These are phyloP conservation scores for Agrotis exclamationis DNA, from an alignment of 2,888 invertebrate genomes.

Conservation along the genomic window DNA sequence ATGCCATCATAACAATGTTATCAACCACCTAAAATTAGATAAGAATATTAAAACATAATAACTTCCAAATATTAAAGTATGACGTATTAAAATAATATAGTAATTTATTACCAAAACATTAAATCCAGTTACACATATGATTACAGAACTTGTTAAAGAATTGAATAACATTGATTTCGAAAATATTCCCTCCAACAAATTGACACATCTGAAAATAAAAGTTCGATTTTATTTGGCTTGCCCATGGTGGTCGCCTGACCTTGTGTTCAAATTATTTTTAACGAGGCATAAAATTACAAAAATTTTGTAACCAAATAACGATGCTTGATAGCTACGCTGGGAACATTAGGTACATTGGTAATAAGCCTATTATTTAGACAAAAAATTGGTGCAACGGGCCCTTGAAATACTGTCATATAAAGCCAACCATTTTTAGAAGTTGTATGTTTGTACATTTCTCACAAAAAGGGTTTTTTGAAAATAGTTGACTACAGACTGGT, in stretches of 20 bases:
- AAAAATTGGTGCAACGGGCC: not conserved
- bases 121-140: slow-evolving; percentile 54
- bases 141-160: slow-evolving; percentile 46
- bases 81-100: not conserved
- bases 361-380: not conserved
- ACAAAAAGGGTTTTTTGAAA: not conserved
- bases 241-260: too few relatives aligned
- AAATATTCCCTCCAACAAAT: slow-evolving; percentile 48
- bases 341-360: not conserved
- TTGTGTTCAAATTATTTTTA: not conserved
- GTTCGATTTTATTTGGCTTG: too few relatives aligned
- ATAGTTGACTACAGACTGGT: too few relatives aligned
- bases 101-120: slow-evolving; percentile 49
- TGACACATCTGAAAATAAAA: slow-evolving; percentile 51
- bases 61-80: not conserved
- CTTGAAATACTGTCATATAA: not conserved
- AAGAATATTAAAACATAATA: not conserved
- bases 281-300: not conserved
- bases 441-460: not conserved
- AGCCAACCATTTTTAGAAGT: not conserved
- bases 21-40: slow-evolving; percentile 38
- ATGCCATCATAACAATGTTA: slow-evolving; percentile 35
- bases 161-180: slow-evolving; percentile 51
- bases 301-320: not conserved
- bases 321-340: not conserved